Percentiles rank a stretch among this genome's conserved stretches.
These are phyloP conservation scores for Orthosia incerta DNA, from an alignment of 2,888 invertebrate species.

Conservation along the genomic window DNA sequence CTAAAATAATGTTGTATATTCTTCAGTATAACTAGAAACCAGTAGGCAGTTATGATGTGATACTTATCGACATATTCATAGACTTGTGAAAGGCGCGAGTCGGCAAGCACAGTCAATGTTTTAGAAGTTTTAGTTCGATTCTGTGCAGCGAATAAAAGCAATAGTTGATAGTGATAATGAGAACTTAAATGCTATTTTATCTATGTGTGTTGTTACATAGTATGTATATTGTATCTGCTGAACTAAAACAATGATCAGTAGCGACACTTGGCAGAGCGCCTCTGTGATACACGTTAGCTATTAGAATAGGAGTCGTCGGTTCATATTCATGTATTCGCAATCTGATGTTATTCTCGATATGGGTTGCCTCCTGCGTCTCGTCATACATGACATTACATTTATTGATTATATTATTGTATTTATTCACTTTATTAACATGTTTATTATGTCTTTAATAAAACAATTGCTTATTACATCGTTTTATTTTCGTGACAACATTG, in stretches of 20 bases:
- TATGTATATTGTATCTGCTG: slow-evolving; percentile 57
- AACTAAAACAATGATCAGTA: slow-evolving; percentile 72
- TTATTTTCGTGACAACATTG: slow-evolving; percentile 65
- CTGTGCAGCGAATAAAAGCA: slow-evolving; percentile 59
- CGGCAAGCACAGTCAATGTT: slow-evolving; percentile 64
- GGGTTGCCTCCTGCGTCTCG: slow-evolving; percentile 80
- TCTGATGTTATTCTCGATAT: slow-evolving; percentile 76
- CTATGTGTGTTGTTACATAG: slow-evolving; percentile 61
- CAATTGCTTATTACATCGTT: slow-evolving; percentile 85
- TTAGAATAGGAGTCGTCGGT: slow-evolving; percentile 81
- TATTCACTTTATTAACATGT: slow-evolving; percentile 91
- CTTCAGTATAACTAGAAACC: slow-evolving; percentile 68
- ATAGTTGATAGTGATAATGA: slow-evolving; percentile 59
- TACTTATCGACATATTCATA: slow-evolving; percentile 70
- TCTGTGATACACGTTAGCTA: slow-evolving; percentile 87
- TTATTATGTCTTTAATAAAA: slow-evolving; percentile 91
- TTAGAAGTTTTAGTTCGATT: slow-evolving; percentile 46
- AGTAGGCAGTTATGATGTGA: slow-evolving; percentile 76
- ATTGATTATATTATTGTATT: slow-evolving; percentile 86
- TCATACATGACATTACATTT: slow-evolving; percentile 82
- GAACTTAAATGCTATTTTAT: slow-evolving; percentile 53
- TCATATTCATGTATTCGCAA: slow-evolving; percentile 76
- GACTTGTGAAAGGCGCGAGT: slow-evolving; percentile 67
- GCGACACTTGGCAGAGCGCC: slow-evolving; percentile 80
- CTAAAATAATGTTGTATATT: slow-evolving; percentile 70